phyloP scores from a whole-genome alignment of 1,140 invertebrate genomes.

The Zaprionus ghesquierei region DNA sequence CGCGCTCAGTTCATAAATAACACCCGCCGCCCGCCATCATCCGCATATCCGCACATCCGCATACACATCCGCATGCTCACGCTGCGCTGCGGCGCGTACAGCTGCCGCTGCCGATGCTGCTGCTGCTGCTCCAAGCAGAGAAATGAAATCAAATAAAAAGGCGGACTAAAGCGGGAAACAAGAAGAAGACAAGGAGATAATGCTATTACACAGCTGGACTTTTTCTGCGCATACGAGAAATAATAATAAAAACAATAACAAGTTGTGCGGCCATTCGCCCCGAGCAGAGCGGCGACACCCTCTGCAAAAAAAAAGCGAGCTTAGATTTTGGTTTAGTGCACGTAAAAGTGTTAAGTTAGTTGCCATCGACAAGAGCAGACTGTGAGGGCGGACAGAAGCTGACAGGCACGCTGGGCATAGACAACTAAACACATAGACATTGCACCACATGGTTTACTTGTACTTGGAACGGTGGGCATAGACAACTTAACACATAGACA shows the following conservation, averaged over 20 bases:
- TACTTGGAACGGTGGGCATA: no score
- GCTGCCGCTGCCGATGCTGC: not conserved
- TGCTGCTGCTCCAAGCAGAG: not conserved
- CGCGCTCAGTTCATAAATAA: conserved; percentile 66
- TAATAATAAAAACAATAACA: not conserved
- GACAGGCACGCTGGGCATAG: not conserved
- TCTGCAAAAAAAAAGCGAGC: not conserved
- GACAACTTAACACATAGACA: no score
- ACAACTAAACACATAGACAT: no score
- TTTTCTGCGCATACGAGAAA: not conserved
- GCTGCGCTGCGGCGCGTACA: not conserved
- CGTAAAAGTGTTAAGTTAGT: not conserved
- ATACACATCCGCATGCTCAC: not conserved
- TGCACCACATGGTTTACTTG: no score
- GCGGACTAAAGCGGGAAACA: not conserved
- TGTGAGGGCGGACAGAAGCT: not conserved
- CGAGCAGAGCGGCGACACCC: not conserved
- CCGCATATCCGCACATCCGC: not conserved
- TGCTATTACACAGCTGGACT: not conserved
- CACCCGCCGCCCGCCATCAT: not conserved
- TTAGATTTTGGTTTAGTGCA: not conserved
- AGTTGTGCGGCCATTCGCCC: not conserved
- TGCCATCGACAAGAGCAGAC: not conserved
- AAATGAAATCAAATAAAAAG: not conserved
- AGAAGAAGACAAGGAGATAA: not conserved